Evolutionary conservation across 2,797 vertebrate genomes (phyloP).

Genomic region (Hippocampus kuda): DNA sequence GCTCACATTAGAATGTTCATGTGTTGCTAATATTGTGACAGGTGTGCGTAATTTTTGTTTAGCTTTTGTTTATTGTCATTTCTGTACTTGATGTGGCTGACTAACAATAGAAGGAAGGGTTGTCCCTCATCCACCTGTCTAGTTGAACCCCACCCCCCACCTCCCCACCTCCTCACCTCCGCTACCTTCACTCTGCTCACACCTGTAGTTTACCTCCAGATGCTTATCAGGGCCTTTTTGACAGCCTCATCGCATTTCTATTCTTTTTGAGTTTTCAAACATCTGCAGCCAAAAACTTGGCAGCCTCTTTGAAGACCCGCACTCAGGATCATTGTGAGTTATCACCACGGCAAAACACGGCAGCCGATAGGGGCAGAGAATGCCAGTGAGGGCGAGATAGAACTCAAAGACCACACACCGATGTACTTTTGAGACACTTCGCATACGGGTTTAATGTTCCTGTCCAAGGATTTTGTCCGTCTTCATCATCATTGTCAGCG

Average conservation of each 20-base stretch:
- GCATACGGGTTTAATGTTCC: background rate
- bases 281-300: slow-evolving; percentile 12
- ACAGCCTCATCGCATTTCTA: slow-evolving; percentile 22
- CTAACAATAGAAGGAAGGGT: slow-evolving; percentile 4
- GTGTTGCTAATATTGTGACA: too few relatives aligned
- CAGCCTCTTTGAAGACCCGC: slow-evolving; percentile 52
- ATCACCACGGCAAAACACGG: slow-evolving; percentile 34
- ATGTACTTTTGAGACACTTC: slow-evolving; percentile 1
- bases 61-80: background rate
- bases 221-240: slow-evolving; percentile 49
- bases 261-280: slow-evolving; percentile 23
- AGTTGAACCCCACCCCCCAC: slow-evolving; percentile 4
- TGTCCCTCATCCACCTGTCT: slow-evolving; percentile 35
- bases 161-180: background rate
- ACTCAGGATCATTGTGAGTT: slow-evolving; percentile 13
- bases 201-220: slow-evolving; percentile 52
- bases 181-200: slow-evolving; percentile 32
- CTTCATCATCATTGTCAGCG: slow-evolving; percentile 1
- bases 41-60: background rate
- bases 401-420: slow-evolving; percentile 53
- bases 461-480: background rate
- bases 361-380: slow-evolving; percentile 37
- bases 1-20: background rate
- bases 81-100: background rate
- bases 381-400: slow-evolving; percentile 18